These are phyloP conservation scores for Tipula helvola DNA, from an alignment of 2,888 invertebrate genomes.

Conservation along the genomic window DNA sequence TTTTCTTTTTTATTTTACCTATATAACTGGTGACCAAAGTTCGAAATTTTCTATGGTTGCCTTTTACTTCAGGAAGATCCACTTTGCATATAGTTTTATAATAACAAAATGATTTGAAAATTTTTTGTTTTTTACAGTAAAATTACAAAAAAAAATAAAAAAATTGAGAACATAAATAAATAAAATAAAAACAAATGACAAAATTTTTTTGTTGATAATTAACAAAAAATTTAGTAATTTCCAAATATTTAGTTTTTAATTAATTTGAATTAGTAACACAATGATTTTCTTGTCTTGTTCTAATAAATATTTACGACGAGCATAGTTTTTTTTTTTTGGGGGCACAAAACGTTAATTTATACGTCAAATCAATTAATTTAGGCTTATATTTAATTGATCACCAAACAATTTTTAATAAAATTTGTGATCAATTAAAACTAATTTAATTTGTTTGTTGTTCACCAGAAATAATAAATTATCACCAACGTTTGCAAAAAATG, in stretches of 20 bases:
- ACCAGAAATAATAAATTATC: neutral
- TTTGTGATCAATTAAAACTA: neutral
- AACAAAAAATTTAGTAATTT: neutral
- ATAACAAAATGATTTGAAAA: neutral
- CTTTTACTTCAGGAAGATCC: constrained; percentile 97
- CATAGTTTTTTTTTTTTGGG: neutral
- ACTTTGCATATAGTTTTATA: constrained; percentile 44
- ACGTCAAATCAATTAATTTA: neutral
- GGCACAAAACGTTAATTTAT: neutral
- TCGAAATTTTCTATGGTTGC: constrained; percentile 98
- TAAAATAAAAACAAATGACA: neutral
- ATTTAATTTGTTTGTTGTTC: neutral
- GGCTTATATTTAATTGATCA: neutral
- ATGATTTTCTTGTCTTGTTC: neutral
- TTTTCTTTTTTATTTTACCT: constrained; percentile 53
- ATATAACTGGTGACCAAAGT: constrained; percentile 98
- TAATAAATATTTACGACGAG: neutral
- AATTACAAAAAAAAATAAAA: constrained; percentile 6
- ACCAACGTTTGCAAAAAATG: neutral
- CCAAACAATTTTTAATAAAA: neutral
- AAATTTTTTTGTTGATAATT: neutral
- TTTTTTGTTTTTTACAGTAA: neutral
- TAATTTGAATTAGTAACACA: neutral
- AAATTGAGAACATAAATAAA: neutral
- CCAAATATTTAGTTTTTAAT: neutral